Evolutionary conservation across 2,888 invertebrate species (phyloP).

Genomic region (Drosophila mayaguana): DNA sequence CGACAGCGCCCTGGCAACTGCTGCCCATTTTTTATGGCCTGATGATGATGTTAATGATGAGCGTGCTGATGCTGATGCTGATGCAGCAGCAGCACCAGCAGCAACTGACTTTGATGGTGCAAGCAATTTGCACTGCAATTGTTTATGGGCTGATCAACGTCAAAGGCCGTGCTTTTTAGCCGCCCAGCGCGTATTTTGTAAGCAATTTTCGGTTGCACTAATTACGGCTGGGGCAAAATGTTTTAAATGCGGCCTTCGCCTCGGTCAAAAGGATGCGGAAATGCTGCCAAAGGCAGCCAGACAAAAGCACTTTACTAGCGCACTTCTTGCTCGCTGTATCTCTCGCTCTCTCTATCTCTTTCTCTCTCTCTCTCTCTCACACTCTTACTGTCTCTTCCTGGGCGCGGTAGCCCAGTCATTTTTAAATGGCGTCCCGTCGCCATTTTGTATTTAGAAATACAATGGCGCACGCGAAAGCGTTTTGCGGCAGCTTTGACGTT

Average conservation of each 20-base stretch:
- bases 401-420: slow-evolving; percentile 13
- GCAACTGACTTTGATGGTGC: slow-evolving; percentile 34
- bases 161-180: slow-evolving; percentile 19
- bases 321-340: not conserved
- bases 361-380: not conserved
- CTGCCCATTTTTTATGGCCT: slow-evolving; percentile 44
- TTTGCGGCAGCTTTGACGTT: slow-evolving; percentile 58
- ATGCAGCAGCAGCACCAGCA: slow-evolving; percentile 11
- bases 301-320: slow-evolving; percentile 35
- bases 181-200: slow-evolving; percentile 21
- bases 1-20: slow-evolving; percentile 58
- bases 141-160: slow-evolving; percentile 49
- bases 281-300: slow-evolving; percentile 34
- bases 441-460: slow-evolving; percentile 69
- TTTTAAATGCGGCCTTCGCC: slow-evolving; percentile 25
- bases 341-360: not conserved
- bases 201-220: slow-evolving; percentile 57
- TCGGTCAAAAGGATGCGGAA: slow-evolving; percentile 25
- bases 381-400: not conserved
- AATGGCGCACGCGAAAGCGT: slow-evolving; percentile 53
- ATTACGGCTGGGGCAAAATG: slow-evolving; percentile 45
- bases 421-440: slow-evolving; percentile 55
- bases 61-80: slow-evolving; percentile 26
- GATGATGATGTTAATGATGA: slow-evolving; percentile 76
- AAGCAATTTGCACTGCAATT: slow-evolving; percentile 52